Conservation (phyloP, 2,797 vertebrate genomes). For the Falco peregrinus region DNA sequence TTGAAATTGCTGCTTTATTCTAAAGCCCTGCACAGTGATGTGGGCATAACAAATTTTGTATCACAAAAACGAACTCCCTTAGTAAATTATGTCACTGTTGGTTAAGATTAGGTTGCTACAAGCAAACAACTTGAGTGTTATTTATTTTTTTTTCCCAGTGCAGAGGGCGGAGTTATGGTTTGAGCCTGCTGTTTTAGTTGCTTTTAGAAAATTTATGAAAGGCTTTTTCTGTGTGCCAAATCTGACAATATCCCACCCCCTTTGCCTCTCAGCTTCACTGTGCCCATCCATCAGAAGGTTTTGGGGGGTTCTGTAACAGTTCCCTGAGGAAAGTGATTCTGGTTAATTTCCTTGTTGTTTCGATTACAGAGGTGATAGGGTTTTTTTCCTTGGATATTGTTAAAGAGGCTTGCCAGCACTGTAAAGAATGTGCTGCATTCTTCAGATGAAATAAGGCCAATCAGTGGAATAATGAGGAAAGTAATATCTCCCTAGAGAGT, state of each 20-base stretch:
- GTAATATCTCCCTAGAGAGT: slow-evolving; percentile 90
- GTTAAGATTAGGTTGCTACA: slow-evolving; percentile 83
- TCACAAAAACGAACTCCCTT: slow-evolving; percentile 68
- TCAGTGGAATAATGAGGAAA: slow-evolving; percentile 91
- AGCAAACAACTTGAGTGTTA: slow-evolving; percentile 66
- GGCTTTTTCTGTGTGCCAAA: slow-evolving; percentile 18
- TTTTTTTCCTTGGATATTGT: slow-evolving; percentile 77
- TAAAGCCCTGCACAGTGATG: slow-evolving; percentile 41
- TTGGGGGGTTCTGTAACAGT: slow-evolving; percentile 20
- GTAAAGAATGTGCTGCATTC: slow-evolving; percentile 81
- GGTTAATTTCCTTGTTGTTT: slow-evolving; percentile 79
- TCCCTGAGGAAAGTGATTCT: slow-evolving; percentile 65
- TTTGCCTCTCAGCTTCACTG: not conserved
- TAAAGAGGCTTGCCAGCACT: slow-evolving; percentile 79
- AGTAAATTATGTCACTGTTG: slow-evolving; percentile 83
- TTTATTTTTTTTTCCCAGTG: slow-evolving; percentile 36
- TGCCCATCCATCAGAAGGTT: slow-evolving; percentile 13
- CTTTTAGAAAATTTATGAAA: slow-evolving; percentile 63
- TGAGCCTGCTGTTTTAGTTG: slow-evolving; percentile 46
- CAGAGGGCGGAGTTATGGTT: slow-evolving; percentile 23
- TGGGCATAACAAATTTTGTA: slow-evolving; percentile 49
- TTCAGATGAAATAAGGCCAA: slow-evolving; percentile 91
- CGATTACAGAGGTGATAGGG: slow-evolving; percentile 78
- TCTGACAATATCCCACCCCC: not conserved
- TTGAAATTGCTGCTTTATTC: slow-evolving; percentile 65